Evolutionary conservation across 1,140 invertebrate species (phyloP).

Genomic region (Diachasmimorpha longicaudata): DNA sequence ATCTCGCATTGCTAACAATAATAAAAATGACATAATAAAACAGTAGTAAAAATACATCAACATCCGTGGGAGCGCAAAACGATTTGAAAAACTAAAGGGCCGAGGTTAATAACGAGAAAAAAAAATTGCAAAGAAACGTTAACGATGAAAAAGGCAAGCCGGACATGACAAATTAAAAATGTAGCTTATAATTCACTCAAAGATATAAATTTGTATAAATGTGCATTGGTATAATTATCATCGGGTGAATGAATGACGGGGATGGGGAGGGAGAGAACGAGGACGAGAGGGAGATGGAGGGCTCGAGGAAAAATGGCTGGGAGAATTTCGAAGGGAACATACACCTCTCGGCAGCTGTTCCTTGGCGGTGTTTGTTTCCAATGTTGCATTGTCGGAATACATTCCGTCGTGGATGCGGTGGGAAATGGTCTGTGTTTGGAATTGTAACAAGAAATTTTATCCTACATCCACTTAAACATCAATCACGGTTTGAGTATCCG

Average conservation of each 20-base stretch:
- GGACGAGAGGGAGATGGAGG: not conserved
- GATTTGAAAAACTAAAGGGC: not conserved
- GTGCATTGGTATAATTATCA: slow-evolving; percentile 3
- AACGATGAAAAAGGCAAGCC: not conserved
- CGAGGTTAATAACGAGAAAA: not conserved
- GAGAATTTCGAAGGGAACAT: not conserved
- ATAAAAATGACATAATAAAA: not conserved
- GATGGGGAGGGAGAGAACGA: not conserved
- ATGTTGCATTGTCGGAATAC: not conserved
- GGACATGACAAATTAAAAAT: not conserved
- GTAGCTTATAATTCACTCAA: not conserved
- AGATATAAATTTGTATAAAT: slow-evolving; percentile 6
- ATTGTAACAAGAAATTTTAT: slow-evolving; percentile 1
- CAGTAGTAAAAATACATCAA: not conserved
- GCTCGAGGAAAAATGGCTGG: not conserved
- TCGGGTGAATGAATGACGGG: not conserved
- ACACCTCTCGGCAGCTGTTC: not conserved
- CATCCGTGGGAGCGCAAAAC: not conserved
- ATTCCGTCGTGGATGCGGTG: not conserved
- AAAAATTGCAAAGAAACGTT: not conserved
- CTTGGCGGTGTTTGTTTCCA: not conserved
- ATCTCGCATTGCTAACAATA: not conserved
- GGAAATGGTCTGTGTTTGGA: not conserved
- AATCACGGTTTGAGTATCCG: not conserved
- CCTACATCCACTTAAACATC: not conserved